Conservation (phyloP, 2,888 invertebrate genomes). For the Drosophila prolongata region DNA sequence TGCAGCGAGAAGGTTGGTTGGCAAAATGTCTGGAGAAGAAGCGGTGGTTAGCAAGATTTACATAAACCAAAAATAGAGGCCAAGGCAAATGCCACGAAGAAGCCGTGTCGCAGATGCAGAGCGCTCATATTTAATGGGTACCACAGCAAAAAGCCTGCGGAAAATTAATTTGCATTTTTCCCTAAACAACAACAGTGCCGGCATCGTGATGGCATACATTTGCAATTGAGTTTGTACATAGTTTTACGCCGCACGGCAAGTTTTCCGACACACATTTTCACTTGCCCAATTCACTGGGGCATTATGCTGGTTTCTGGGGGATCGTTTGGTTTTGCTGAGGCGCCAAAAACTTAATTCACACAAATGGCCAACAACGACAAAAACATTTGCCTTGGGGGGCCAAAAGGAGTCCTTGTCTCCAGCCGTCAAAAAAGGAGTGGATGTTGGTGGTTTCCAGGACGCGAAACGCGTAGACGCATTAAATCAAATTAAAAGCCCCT, state of each 20-base stretch:
- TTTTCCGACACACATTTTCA: slow-evolving; percentile 44
- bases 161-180: slow-evolving; percentile 57
- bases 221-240: slow-evolving; percentile 47
- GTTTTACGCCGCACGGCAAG: slow-evolving; percentile 26
- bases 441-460: slow-evolving; percentile 31
- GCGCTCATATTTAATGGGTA: slow-evolving; percentile 49
- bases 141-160: slow-evolving; percentile 36
- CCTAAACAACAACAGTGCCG: slow-evolving; percentile 23
- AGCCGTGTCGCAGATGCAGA: slow-evolving; percentile 8
- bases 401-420: slow-evolving; percentile 11
- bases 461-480: slow-evolving; percentile 74
- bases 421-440: slow-evolving; percentile 4
- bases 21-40: slow-evolving; percentile 3
- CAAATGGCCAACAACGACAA: slow-evolving; percentile 52
- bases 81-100: slow-evolving; percentile 16
- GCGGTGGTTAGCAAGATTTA: slow-evolving; percentile 51
- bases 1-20: slow-evolving; percentile 32
- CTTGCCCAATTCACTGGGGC: slow-evolving; percentile 45
- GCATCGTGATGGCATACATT: slow-evolving; percentile 30
- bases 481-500: slow-evolving; percentile 80
- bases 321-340: slow-evolving; percentile 8
- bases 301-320: slow-evolving; percentile 7
- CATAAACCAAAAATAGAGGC: slow-evolving; percentile 53
- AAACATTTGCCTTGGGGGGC: slow-evolving; percentile 34
- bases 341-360: slow-evolving; percentile 55